phyloP scores from a whole-genome alignment of 2,113 vertebrate species.

The Oreochromis tanganicae region DNA sequence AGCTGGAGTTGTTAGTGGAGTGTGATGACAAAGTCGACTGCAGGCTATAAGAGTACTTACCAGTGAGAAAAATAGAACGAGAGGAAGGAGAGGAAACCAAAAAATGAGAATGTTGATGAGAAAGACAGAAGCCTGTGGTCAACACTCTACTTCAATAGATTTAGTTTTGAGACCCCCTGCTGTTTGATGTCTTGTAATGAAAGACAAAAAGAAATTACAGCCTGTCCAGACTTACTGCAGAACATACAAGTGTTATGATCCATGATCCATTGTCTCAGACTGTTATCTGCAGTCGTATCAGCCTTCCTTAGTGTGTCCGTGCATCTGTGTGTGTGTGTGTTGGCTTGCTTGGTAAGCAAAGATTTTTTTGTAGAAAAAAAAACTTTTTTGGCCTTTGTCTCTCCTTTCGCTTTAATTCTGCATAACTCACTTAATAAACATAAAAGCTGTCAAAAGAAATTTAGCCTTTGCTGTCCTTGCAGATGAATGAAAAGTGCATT shows the following conservation, averaged over 20 bases:
- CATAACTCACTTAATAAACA: background rate
- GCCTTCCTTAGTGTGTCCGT: background rate
- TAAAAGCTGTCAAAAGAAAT: background rate
- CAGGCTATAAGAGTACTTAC: background rate
- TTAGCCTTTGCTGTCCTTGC: background rate
- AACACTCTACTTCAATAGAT: background rate
- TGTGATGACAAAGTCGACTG: background rate
- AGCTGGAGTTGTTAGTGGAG: constrained; percentile 1
- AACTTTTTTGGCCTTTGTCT: background rate
- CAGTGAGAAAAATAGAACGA: background rate
- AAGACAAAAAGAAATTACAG: background rate
- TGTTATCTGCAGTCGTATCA: background rate
- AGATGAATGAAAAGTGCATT: constrained; percentile 12
- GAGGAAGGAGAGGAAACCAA: background rate
- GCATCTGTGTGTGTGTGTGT: background rate
- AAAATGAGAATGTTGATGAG: background rate
- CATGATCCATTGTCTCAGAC: background rate
- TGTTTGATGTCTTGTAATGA: background rate
- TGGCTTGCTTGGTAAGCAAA: background rate
- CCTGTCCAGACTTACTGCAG: background rate
- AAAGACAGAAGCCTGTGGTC: constrained; percentile 2
- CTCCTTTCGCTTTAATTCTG: background rate
- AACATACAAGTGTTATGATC: background rate
- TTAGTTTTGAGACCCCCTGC: background rate
- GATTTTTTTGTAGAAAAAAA: background rate